Conservation (phyloP, 2,797 vertebrate genomes). For the Ataeniobius toweri region DNA sequence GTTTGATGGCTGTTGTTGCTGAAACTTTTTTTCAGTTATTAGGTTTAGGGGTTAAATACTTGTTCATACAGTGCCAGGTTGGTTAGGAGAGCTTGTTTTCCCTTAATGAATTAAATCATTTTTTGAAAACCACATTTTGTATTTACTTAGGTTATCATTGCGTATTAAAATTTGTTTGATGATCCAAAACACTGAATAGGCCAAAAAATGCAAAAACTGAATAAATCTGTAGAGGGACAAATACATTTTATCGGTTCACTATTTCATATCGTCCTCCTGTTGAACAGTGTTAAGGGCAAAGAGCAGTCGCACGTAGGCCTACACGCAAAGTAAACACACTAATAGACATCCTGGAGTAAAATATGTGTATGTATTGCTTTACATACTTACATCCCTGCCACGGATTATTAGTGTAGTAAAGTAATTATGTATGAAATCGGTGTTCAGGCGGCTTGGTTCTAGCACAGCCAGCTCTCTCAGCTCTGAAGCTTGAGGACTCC, state of each 20-base stretch:
- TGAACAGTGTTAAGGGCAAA: neutral
- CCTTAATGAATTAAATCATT: neutral
- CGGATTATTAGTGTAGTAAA: slow-evolving; percentile 78
- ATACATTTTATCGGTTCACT: neutral
- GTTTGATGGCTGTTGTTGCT: too few relatives aligned
- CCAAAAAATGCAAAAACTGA: neutral
- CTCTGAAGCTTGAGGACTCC: slow-evolving; percentile 71
- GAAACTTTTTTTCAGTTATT: too few relatives aligned
- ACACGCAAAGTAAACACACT: neutral
- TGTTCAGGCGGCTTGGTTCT: slow-evolving; percentile 40
- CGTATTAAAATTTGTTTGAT: neutral
- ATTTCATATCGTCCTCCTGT: neutral
- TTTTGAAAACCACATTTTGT: neutral
- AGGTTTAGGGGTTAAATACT: too few relatives aligned
- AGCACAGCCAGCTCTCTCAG: slow-evolving; percentile 76
- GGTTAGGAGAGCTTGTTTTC: too few relatives aligned
- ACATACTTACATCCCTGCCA: slow-evolving; percentile 78
- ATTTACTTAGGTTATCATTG: neutral
- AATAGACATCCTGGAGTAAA: neutral
- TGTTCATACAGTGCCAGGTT: neutral
- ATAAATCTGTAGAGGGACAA: neutral
- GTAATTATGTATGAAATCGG: slow-evolving; percentile 64
- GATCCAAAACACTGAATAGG: neutral
- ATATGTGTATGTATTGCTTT: neutral
- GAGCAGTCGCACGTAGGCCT: too few relatives aligned